A percentile compares a stretch with the other conserved stretches of the same genome.
Conservation (phyloP, 2,888 invertebrate genomes). For the Drosophila quinaria region DNA sequence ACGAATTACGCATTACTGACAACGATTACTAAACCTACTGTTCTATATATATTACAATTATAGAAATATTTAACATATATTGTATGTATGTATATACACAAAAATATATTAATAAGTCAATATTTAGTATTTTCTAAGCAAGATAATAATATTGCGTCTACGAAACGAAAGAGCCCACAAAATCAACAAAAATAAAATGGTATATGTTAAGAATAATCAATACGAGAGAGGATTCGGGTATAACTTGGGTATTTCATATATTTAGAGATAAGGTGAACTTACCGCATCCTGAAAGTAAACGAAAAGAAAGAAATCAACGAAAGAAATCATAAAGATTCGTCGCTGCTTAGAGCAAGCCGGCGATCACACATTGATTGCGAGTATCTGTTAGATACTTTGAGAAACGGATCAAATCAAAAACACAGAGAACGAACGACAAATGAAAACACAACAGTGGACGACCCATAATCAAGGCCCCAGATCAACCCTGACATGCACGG, state of each 20-base stretch:
- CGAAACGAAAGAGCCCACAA: conserved; percentile 40
- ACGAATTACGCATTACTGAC: conserved; percentile 24
- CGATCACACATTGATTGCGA: not conserved
- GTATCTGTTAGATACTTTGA: conserved; percentile 25
- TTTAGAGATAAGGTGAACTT: conserved; percentile 77
- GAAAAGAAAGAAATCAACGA: conserved; percentile 82
- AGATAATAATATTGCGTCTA: conserved; percentile 38
- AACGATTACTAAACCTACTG: conserved; percentile 31
- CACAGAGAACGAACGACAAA: conserved; percentile 29
- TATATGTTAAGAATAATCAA: conserved; percentile 1
- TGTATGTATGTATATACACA: not conserved
- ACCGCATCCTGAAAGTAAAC: conserved; percentile 86
- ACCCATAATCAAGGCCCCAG: conserved; percentile 15
- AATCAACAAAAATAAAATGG: conserved; percentile 8
- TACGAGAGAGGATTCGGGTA: not conserved
- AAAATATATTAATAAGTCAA: not conserved
- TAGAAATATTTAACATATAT: not conserved
- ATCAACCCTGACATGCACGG: conserved; percentile 57
- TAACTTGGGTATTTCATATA: conserved; percentile 26
- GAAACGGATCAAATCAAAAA: conserved; percentile 19
- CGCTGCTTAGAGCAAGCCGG: conserved; percentile 12
- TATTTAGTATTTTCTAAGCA: conserved; percentile 21
- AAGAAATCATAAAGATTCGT: conserved; percentile 71
- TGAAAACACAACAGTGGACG: conserved; percentile 28
- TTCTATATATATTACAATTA: conserved; percentile 23